phyloP scores from a whole-genome alignment of 2,888 invertebrate species.

The Cerastis leucographa region DNA sequence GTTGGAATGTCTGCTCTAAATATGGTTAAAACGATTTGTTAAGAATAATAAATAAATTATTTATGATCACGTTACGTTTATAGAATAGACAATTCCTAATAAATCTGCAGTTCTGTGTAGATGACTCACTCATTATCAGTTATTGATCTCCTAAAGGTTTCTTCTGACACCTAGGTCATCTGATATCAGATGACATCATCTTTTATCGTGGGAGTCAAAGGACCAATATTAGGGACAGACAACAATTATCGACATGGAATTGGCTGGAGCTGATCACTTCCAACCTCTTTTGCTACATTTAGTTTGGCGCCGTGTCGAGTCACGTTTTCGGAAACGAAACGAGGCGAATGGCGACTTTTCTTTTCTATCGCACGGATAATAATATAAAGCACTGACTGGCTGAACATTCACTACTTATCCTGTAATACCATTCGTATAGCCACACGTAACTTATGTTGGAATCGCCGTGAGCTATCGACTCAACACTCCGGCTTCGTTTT shows the following conservation, averaged over 20 bases:
- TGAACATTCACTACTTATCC: neutral
- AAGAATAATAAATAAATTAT: neutral
- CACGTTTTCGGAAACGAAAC: neutral
- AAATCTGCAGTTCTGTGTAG: neutral
- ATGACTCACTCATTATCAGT: neutral
- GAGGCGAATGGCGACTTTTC: neutral
- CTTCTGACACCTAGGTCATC: too few species aligned
- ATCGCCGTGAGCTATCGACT: conserved; percentile 26
- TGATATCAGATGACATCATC: neutral
- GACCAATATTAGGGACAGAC: neutral
- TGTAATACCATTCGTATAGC: neutral
- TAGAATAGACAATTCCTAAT: neutral
- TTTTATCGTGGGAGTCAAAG: neutral
- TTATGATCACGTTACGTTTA: too few species aligned
- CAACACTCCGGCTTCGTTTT: conserved; percentile 50
- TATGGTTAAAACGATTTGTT: neutral
- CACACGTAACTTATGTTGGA: conserved; percentile 4
- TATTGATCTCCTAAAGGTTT: neutral
- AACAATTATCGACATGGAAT: neutral
- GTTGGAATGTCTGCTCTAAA: neutral
- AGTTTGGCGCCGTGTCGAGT: neutral
- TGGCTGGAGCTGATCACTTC: neutral
- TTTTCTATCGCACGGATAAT: neutral
- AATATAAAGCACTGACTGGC: neutral
- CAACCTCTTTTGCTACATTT: neutral